Evolutionary conservation across 2,888 invertebrate genomes (phyloP), one percentile per base, ranked within the genome.

Genomic region (Lasioglossum marginatum): DNA sequence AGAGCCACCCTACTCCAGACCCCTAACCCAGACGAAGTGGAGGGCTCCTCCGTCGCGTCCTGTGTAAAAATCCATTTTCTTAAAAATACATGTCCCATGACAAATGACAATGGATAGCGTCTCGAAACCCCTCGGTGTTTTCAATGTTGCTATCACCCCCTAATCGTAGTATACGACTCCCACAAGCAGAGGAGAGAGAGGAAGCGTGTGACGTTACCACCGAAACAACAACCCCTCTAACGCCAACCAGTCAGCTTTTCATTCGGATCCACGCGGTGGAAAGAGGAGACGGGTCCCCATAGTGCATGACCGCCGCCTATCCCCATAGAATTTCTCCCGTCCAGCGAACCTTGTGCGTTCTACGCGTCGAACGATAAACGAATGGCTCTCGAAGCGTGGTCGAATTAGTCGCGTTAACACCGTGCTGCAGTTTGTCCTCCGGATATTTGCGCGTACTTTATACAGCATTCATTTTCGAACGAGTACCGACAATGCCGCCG

Each of bases 291-390:
- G 71, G n/a, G 19, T 63, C 68, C 75, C 68, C 76, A 70, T 74
- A 43, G 74, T 27, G 57, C 63, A 68, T 63, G 68, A 23, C 48
- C 63, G 34, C 70, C 45, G 63, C 77, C 70, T 45, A 31, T 45
- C 72, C 78, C 82, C 86, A 79, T 81, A 63, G 81, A 86, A 88
- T 79, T 80, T 57, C 66, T 57, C 63, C 48, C 48, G 68, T 43
- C 37, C 81, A 23, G 72, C 77, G 40, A n/a, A 34, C 48, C 27
- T 70, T 68, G 57, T 40, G 60, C 81, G 83, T 76, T 85, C 83
- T 57, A 73, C 77, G 79, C 60, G 83, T 83, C 89, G 83, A 82
- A 88, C 89, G 86, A 85, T 88, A 87, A 90, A 88, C 88, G 85
- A 80, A 74, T 83, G 83, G 81, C 45, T 77, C 83, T 81, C 87